These are phyloP conservation scores for Noctuana brunneofusca DNA, from an alignment of 2,888 invertebrate genomes.

Conservation along the genomic window DNA sequence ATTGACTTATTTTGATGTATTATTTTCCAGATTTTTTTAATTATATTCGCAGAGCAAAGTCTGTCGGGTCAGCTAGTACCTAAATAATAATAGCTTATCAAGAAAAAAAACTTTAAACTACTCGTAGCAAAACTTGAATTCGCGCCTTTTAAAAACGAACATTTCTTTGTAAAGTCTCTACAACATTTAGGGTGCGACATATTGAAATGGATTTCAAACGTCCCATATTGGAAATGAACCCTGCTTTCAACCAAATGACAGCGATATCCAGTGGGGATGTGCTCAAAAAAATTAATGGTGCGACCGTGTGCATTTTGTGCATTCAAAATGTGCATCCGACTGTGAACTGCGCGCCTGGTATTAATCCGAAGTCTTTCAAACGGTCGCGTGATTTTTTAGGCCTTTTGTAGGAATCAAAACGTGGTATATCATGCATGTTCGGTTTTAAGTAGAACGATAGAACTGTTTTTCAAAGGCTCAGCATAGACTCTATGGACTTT, in stretches of 20 bases:
- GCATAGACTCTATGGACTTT: not conserved
- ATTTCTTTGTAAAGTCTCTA: too few relatives aligned
- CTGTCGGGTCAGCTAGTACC: too few relatives aligned
- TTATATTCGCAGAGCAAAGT: too few relatives aligned
- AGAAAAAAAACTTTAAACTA: too few relatives aligned
- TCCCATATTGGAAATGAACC: not conserved
- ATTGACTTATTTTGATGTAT: too few relatives aligned
- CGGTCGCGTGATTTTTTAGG: conserved; percentile 27
- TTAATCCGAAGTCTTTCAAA: conserved; percentile 40
- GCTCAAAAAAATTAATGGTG: conserved; percentile 45
- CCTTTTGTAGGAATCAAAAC: conserved; percentile 32
- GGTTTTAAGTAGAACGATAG: conserved; percentile 7
- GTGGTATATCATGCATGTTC: conserved; percentile 19
- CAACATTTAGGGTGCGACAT: too few relatives aligned
- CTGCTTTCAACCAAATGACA: conserved; percentile 36
- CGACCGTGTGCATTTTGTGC: conserved; percentile 41
- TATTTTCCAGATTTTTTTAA: too few relatives aligned
- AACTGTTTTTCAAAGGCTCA: not conserved
- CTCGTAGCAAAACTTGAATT: too few relatives aligned
- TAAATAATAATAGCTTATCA: too few relatives aligned
- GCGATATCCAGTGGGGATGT: conserved; percentile 36
- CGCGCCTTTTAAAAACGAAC: too few relatives aligned
- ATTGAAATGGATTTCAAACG: not conserved
- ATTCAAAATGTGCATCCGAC: conserved; percentile 43
- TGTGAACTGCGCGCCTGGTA: conserved; percentile 43